phyloP scores from a whole-genome alignment of 1,140 invertebrate genomes.

The Scaptomyza pallida region DNA sequence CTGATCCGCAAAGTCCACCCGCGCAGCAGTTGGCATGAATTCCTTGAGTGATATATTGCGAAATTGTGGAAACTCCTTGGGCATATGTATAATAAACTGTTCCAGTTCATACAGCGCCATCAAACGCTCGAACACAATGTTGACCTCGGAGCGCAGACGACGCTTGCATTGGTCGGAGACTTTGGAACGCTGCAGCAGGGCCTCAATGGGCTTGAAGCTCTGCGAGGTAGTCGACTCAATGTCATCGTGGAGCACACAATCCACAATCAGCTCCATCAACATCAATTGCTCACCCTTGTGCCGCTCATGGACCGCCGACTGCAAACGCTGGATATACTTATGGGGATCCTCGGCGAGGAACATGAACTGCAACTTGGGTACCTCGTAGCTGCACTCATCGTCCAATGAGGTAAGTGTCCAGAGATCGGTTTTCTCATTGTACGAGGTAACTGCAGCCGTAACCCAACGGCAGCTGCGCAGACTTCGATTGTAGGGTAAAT shows the following conservation, averaged over 20 bases:
- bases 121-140: conserved; percentile 72
- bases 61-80: conserved; percentile 75
- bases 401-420: conserved; percentile 62
- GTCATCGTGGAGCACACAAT: conserved; percentile 74
- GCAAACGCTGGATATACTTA: conserved; percentile 63
- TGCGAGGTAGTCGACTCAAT: conserved; percentile 59
- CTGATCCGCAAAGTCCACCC: conserved; percentile 31
- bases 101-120: conserved; percentile 78
- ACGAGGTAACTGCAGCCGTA: conserved; percentile 54
- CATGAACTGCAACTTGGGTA: conserved; percentile 78
- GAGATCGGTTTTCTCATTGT: conserved; percentile 43
- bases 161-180: conserved; percentile 58
- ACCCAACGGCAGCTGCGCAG: conserved; percentile 69
- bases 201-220: conserved; percentile 65
- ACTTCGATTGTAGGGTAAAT: conserved; percentile 58
- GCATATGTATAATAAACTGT: conserved; percentile 70
- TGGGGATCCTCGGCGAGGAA: conserved; percentile 77
- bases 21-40: conserved; percentile 53
- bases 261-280: conserved; percentile 76
- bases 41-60: conserved; percentile 54
- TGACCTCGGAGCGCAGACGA: conserved; percentile 61
- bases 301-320: conserved; percentile 59
- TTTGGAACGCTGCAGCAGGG: conserved; percentile 31
- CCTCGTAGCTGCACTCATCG: conserved; percentile 60
- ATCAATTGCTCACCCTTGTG: conserved; percentile 69